These are phyloP conservation scores for Momotus momota DNA, from an alignment of 2,797 vertebrate genomes.

Conservation along the genomic window DNA sequence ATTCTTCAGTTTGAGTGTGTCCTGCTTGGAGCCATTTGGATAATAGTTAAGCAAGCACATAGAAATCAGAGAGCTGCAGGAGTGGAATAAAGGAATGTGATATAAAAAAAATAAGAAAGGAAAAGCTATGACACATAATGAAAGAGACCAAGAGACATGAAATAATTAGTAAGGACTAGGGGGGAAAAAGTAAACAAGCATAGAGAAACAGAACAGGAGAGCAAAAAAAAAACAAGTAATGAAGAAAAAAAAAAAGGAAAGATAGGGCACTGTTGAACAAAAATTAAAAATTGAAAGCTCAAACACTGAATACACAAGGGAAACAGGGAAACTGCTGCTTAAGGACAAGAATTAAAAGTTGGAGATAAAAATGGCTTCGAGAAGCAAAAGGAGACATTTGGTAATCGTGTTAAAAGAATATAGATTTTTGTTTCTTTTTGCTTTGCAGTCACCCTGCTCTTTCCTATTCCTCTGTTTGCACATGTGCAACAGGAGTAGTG, in stretches of 20 bases:
- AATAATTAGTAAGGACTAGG: constrained; percentile 21
- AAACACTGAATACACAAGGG: neutral
- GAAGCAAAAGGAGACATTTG: neutral
- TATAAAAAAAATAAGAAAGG: neutral
- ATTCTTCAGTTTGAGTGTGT: constrained; percentile 67
- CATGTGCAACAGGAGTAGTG: neutral
- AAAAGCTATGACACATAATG: neutral
- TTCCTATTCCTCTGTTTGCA: neutral
- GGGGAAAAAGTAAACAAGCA: neutral
- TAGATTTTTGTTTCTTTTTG: neutral
- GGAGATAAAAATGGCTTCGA: neutral
- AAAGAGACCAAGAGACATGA: neutral
- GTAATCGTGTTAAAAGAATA: neutral
- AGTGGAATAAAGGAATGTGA: constrained; percentile 37
- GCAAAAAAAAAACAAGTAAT: neutral
- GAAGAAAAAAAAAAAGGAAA: neutral
- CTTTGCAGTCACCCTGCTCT: neutral
- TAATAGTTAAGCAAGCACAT: constrained; percentile 63
- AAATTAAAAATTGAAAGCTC: constrained; percentile 27
- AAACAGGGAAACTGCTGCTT: neutral
- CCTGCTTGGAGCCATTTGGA: constrained; percentile 65
- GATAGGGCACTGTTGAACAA: neutral
- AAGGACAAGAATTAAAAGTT: neutral
- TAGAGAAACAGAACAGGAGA: neutral
- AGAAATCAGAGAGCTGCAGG: constrained; percentile 51